A percentile compares a stretch with the other conserved stretches of the same genome.
These are phyloP conservation scores for Xenentodon cancila DNA, from an alignment of 2,797 vertebrate species.

Conservation along the genomic window DNA sequence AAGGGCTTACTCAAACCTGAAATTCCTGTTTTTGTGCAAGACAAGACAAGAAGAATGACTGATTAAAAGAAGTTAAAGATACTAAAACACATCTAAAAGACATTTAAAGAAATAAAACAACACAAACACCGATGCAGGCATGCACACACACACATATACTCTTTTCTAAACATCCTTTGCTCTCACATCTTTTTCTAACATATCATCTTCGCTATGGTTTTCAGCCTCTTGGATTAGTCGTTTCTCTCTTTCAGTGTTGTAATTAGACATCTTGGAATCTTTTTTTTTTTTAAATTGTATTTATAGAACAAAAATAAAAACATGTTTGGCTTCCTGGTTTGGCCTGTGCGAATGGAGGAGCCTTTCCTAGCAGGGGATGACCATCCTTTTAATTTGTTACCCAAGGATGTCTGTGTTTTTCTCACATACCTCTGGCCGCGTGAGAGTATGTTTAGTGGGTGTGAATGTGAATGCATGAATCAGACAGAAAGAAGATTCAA, in stretches of 20 bases:
- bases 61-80: not conserved
- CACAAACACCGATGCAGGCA: not conserved
- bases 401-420: conserved; percentile 45
- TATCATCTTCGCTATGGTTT: conserved; percentile 51
- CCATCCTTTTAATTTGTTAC: conserved; percentile 60
- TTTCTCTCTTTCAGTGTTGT: conserved; percentile 51
- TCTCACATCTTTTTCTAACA: conserved; percentile 34
- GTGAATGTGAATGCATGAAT: conserved; percentile 20
- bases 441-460: conserved; percentile 27
- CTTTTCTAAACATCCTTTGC: conserved; percentile 36
- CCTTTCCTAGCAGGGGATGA: conserved; percentile 30
- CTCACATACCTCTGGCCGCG: conserved; percentile 23
- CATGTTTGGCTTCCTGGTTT: conserved; percentile 54
- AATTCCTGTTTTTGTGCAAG: conserved; percentile 53
- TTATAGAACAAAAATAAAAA: conserved; percentile 47
- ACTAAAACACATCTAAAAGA: not conserved
- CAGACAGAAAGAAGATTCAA: conserved; percentile 9
- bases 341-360: conserved; percentile 38
- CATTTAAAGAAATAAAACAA: not conserved
- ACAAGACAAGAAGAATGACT: not conserved
- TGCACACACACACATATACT: conserved; percentile 6
- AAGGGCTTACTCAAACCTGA: conserved; percentile 55
- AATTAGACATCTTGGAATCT: conserved; percentile 66
- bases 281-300: conserved; percentile 45
- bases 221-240: conserved; percentile 47